Evolutionary conservation across 2,113 vertebrate genomes (phyloP).

Genomic region (Platysternon megacephalum): DNA sequence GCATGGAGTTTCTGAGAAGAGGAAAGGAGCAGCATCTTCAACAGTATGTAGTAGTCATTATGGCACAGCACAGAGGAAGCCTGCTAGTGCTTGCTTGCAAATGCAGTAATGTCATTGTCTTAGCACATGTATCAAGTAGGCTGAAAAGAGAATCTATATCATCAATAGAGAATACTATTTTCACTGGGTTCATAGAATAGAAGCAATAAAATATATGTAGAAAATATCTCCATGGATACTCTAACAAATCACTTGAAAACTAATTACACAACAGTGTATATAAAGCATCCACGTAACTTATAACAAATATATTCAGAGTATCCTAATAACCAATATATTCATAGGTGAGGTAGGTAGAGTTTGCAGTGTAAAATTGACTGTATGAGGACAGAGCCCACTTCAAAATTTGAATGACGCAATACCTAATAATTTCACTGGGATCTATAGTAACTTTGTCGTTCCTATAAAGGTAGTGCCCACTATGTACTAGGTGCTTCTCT

Average conservation of each 20-base stretch:
- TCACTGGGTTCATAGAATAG: neutral
- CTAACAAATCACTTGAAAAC: constrained; percentile 6
- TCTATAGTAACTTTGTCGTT: neutral
- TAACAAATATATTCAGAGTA: neutral
- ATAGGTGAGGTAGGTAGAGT: neutral
- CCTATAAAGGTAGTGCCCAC: neutral
- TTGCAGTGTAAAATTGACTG: neutral
- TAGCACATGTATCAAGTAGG: neutral
- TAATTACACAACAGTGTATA: neutral
- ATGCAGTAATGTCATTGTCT: neutral
- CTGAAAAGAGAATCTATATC: neutral
- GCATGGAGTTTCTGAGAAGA: neutral
- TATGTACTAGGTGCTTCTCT: neutral
- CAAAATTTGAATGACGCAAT: neutral
- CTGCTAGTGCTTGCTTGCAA: neutral
- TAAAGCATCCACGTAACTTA: neutral
- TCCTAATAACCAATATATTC: neutral
- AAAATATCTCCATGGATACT: neutral
- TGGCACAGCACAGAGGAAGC: neutral
- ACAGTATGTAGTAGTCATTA: neutral
- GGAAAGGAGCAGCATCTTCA: neutral
- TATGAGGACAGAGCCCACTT: neutral
- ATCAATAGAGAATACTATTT: neutral
- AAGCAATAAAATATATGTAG: neutral
- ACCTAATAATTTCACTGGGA: neutral